A percentile compares a stretch with the other conserved stretches of the same genome.
Evolutionary conservation across 2,888 invertebrate genomes (phyloP).

Genomic region (Atherix ibis): DNA sequence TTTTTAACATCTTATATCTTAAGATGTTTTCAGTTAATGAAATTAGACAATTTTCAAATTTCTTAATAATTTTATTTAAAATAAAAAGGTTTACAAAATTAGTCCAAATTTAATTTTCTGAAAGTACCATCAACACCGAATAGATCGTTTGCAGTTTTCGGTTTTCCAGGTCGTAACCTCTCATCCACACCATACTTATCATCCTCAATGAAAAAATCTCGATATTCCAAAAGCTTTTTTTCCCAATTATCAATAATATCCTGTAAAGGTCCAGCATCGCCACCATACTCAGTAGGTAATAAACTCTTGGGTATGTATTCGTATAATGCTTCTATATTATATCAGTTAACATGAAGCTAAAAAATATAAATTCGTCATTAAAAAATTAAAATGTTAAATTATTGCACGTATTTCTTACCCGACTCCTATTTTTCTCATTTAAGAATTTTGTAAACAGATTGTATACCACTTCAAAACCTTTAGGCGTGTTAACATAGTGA

Average conservation of each 20-base stretch:
- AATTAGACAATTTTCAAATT: too few relatives aligned
- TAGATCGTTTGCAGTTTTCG: constrained; percentile 4
- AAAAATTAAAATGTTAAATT: too few relatives aligned
- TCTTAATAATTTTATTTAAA: too few relatives aligned
- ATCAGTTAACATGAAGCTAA: constrained; percentile 13
- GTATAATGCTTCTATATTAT: constrained; percentile 21
- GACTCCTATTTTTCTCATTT: constrained; percentile 37
- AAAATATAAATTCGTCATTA: not conserved
- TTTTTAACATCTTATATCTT: too few relatives aligned
- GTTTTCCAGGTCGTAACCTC: constrained; percentile 5
- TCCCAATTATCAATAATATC: constrained; percentile 7
- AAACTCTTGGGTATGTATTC: constrained; percentile 37
- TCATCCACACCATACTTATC: constrained; percentile 10
- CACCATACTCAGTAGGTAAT: constrained; percentile 45
- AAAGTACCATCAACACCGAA: constrained; percentile 16
- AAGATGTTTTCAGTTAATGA: too few relatives aligned
- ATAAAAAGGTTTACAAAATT: too few relatives aligned
- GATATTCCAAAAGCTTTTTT: constrained; percentile 7
- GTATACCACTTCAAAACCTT: constrained; percentile 37
- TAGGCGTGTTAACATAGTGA: constrained; percentile 37
- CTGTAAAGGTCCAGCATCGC: constrained; percentile 35
- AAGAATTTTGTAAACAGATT: constrained; percentile 37
- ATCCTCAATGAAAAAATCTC: constrained; percentile 9
- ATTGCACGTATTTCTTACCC: too few relatives aligned
- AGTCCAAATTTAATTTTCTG: constrained; percentile 26